Conservation (phyloP, 1,140 invertebrate species). For the Ceratoteleas bidentatus region DNA sequence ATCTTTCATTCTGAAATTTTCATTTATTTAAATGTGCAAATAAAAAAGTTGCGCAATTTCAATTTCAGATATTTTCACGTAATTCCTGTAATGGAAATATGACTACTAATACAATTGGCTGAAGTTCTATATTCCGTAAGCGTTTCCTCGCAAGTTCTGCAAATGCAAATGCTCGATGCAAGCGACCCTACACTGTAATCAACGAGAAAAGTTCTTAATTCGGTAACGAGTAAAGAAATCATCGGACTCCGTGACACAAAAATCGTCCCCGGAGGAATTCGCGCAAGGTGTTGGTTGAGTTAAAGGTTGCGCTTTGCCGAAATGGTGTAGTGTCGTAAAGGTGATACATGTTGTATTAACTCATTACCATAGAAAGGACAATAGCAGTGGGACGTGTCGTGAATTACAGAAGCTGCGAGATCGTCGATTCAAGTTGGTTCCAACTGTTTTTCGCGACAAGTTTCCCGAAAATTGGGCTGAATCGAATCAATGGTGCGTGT, state of each 20-base stretch:
- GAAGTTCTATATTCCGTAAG: constrained; percentile 45
- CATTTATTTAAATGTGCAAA: no score
- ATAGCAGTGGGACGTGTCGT: constrained; percentile 20
- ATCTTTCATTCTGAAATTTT: no score
- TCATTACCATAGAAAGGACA: constrained; percentile 33
- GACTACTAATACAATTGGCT: constrained; percentile 15
- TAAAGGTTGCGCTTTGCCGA: constrained; percentile 7
- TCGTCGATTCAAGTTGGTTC: constrained; percentile 1
- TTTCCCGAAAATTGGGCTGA: neutral
- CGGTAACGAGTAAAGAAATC: constrained; percentile 2
- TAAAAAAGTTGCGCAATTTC: no score
- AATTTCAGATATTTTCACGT: no score
- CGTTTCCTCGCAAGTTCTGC: constrained; percentile 48
- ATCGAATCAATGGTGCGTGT: no score
- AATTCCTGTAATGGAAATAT: constrained; percentile 11
- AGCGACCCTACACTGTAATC: constrained; percentile 23
- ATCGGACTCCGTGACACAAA: constrained; percentile 2
- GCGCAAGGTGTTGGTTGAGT: constrained; percentile 2
- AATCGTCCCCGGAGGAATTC: constrained; percentile 10
- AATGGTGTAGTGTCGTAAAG: constrained; percentile 15
- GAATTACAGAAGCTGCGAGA: constrained; percentile 7
- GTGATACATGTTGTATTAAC: constrained; percentile 31
- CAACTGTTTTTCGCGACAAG: neutral
- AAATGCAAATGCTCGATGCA: constrained; percentile 36
- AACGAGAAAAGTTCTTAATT: constrained; percentile 8